phyloP scores from a whole-genome alignment of 2,113 vertebrate genomes.

The Syngnathus typhle region DNA sequence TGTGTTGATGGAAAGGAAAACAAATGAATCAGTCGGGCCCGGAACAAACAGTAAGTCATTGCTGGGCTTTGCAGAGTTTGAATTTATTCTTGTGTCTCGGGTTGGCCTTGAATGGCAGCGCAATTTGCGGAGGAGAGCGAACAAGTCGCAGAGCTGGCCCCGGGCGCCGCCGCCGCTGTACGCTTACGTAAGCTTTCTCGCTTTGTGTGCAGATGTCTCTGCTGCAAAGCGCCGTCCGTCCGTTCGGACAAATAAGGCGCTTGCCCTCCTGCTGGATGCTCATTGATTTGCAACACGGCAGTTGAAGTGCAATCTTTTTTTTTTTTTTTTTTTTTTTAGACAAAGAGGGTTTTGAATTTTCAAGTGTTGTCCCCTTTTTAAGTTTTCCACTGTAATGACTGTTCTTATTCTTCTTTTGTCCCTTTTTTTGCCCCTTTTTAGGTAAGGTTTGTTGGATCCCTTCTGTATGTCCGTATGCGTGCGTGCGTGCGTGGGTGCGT shows the following conservation, averaged over 20 bases:
- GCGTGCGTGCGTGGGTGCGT: conserved; percentile 42
- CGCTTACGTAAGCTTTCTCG: conserved; percentile 56
- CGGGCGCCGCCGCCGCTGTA: conserved; percentile 36
- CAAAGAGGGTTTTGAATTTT: conserved; percentile 49
- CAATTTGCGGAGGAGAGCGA: conserved; percentile 17
- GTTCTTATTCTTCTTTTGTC: conserved; percentile 76
- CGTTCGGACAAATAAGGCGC: conserved; percentile 51
- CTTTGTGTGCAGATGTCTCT: conserved; percentile 59
- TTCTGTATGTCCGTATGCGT: conserved; percentile 65
- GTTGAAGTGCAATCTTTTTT: conserved; percentile 36
- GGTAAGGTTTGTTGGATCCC: conserved; percentile 78
- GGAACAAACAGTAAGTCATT: conserved; percentile 5
- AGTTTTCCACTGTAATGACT: conserved; percentile 76
- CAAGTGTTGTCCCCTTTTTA: conserved; percentile 69
- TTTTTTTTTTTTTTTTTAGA: conserved; percentile 44
- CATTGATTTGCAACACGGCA: conserved; percentile 17
- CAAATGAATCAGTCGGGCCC: background rate
- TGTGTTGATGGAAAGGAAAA: too few relatives aligned
- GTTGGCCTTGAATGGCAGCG: conserved; percentile 33
- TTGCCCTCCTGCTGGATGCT: conserved; percentile 12
- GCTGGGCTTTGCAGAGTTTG: conserved; percentile 23
- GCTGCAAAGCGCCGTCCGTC: conserved; percentile 42
- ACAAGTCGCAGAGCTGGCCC: conserved; percentile 21
- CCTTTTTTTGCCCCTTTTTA: conserved; percentile 65
- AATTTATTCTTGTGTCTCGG: background rate